Conservation (phyloP, 2,888 invertebrate species). For the Brachylomia viminalis region DNA sequence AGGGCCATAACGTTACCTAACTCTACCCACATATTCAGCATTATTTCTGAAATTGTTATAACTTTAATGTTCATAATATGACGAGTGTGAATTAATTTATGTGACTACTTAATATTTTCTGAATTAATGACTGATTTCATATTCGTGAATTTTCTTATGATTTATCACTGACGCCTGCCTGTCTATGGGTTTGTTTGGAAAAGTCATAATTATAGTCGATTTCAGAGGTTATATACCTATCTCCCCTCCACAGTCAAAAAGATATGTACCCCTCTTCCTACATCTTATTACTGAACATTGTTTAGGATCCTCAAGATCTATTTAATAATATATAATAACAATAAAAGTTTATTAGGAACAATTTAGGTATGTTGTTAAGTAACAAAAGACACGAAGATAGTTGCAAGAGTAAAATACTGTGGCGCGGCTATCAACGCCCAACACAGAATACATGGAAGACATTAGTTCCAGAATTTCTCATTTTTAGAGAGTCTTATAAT, state of each 20-base stretch:
- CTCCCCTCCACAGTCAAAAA: not conserved
- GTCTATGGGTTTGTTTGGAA: not conserved
- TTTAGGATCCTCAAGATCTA: not conserved
- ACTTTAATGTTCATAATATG: constrained; percentile 34
- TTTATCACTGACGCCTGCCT: not conserved
- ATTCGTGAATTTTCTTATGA: not conserved
- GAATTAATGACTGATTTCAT: constrained; percentile 1
- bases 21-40: constrained; percentile 17
- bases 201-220: not conserved
- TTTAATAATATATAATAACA: too few species aligned
- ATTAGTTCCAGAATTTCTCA: too few species aligned
- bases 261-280: not conserved
- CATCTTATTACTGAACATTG: not conserved
- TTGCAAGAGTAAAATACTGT: too few species aligned
- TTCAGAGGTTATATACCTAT: not conserved
- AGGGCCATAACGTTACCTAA: constrained; percentile 52
- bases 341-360: too few species aligned
- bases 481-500: too few species aligned
- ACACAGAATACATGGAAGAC: too few species aligned
- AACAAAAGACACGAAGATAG: too few species aligned
- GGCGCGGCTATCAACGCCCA: too few species aligned
- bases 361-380: too few species aligned
- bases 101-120: constrained; percentile 2
- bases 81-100: constrained; percentile 35
- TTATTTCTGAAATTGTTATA: constrained; percentile 40